Base-by-base conservation (phyloP, 2,888 invertebrate genomes). In the Epinotia brunnichana region DNA sequence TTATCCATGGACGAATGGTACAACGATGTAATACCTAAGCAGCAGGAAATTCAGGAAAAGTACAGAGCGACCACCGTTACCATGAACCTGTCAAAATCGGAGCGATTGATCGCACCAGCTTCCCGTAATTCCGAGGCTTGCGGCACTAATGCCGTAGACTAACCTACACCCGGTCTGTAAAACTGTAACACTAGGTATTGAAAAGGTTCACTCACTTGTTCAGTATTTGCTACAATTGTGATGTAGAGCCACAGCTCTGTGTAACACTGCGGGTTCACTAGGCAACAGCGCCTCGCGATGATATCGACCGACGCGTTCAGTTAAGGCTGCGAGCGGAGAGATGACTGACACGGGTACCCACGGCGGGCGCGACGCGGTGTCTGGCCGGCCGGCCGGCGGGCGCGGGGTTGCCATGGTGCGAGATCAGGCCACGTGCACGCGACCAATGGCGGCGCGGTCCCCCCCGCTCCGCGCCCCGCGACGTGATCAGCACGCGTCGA, bases 391-490 rank as follows among this genome's bases (percentile, higher is more conserved):
- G 76, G 67, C 77, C 74, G 79, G 77, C 76, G 80, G 61, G 78
- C 74, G 78, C 79, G 76, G 81, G 87, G 93, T 92, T 92, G 94
- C 95, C 94, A 95, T 95, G 95, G 95, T 95, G 94, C 95, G 95
- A 95, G 95, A 95, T 96, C 96, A 95, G 95, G 95, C 95, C 95
- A 96, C 95, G 95, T 94, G 94, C 92, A 84, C 85, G 86, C 93
- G 91, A 87, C 96, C 96, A 96, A 96, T 96, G 85, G 92, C 90
- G 76, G 62, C 74, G 81, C 77, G 77, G 76, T 74, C 76, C 68
- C 75, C 77, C 71, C n/a, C n/a, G n/a, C n/a, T n/a, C n/a, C 74
- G 74, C 66, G 66, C 61, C 79, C 77, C 78, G 74, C 70, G 29
- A 66, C 74, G 74, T 60, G 75, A 72, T 74, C 53, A 73, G 75